These are phyloP conservation scores for Phylloscopus collybita DNA, from an alignment of 2,797 vertebrate species.

Conservation along the genomic window DNA sequence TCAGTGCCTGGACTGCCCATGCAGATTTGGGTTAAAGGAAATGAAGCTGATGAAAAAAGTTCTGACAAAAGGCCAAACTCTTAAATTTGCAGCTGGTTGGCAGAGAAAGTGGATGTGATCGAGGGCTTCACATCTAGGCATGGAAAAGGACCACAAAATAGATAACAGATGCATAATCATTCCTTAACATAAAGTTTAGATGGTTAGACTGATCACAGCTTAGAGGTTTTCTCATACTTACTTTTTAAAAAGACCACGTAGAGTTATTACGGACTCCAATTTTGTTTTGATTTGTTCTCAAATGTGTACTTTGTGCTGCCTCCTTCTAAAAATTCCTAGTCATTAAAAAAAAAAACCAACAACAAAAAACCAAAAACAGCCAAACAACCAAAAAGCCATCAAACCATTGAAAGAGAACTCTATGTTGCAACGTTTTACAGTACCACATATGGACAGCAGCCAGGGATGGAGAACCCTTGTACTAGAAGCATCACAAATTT, in stretches of 20 bases:
- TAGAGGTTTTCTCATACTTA: neutral
- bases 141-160: neutral
- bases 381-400: neutral
- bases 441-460: neutral
- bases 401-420: neutral
- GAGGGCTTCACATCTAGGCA: neutral
- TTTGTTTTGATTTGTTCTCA: neutral
- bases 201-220: neutral
- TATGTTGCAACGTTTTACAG: neutral
- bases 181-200: neutral
- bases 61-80: neutral
- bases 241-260: neutral
- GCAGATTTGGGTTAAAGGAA: neutral
- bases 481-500: neutral
- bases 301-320: neutral
- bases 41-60: neutral
- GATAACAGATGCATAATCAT: neutral
- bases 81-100: neutral
- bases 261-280: neutral
- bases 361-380: neutral
- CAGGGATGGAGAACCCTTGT: neutral
- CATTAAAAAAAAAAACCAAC: neutral
- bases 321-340: neutral
- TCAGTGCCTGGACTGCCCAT: neutral
- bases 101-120: neutral